Evolutionary conservation across 2,888 invertebrate species (phyloP).

Genomic region (Melangyna quadrimaculata): DNA sequence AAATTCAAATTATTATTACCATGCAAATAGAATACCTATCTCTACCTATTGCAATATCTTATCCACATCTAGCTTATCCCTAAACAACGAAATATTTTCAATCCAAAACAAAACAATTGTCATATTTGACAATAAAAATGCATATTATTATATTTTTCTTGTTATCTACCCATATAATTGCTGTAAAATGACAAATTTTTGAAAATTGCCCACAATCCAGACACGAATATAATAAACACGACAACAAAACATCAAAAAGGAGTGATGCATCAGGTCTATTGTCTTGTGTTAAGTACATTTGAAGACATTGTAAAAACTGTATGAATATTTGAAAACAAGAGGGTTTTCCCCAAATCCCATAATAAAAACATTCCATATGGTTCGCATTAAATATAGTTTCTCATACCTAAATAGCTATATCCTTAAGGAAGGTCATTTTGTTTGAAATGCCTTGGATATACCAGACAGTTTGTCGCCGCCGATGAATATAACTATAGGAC

Average conservation of each 20-base stretch:
- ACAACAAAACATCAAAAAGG: slow-evolving; percentile 50
- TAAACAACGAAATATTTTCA: not conserved
- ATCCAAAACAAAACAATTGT: slow-evolving; percentile 18
- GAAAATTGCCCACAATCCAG: slow-evolving; percentile 40
- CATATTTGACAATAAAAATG: slow-evolving; percentile 33
- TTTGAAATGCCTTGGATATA: not conserved
- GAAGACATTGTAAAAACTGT: slow-evolving; percentile 51
- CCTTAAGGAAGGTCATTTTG: slow-evolving; percentile 19
- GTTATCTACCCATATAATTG: slow-evolving; percentile 55
- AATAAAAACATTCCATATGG: slow-evolving; percentile 40
- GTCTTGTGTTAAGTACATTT: slow-evolving; percentile 51
- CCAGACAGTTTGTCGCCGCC: slow-evolving; percentile 64
- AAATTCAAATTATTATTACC: no score
- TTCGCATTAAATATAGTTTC: slow-evolving; percentile 53
- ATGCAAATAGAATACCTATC: no score
- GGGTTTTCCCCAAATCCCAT: slow-evolving; percentile 47
- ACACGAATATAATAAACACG: slow-evolving; percentile 1
- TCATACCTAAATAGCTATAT: no score
- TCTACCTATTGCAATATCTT: no score
- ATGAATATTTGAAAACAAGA: slow-evolving; percentile 19
- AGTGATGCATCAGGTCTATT: slow-evolving; percentile 41
- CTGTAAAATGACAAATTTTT: slow-evolving; percentile 60
- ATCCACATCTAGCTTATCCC: not conserved
- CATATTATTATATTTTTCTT: slow-evolving; percentile 39
- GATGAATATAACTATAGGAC: no score